A percentile compares a stretch with the other conserved stretches of the same genome.
phyloP scores from a whole-genome alignment of 2,113 vertebrate species.

The Camelus dromedarius region DNA sequence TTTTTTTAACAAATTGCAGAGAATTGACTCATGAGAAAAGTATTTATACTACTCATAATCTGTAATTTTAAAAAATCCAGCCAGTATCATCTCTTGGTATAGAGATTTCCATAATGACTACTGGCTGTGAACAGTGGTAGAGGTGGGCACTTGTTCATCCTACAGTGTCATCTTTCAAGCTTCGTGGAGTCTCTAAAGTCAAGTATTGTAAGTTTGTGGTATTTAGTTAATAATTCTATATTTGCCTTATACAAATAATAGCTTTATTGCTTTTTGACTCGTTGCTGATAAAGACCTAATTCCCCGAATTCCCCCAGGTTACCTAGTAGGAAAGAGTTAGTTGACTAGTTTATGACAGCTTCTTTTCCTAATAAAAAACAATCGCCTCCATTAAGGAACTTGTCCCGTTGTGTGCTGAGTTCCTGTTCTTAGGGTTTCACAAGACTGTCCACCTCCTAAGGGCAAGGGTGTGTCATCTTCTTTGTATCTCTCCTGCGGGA shows the following conservation, averaged over 20 bases:
- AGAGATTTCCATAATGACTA: background rate
- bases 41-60: background rate
- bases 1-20: background rate
- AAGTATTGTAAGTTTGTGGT: background rate
- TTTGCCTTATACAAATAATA: background rate
- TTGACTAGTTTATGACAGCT: background rate
- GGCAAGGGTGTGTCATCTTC: background rate
- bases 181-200: background rate
- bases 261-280: background rate
- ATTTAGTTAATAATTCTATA: background rate
- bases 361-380: background rate
- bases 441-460: background rate
- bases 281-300: background rate
- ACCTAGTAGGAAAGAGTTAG: background rate
- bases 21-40: background rate
- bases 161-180: background rate
- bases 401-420: background rate
- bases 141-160: background rate
- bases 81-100: background rate
- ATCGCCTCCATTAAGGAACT: background rate
- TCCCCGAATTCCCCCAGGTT: background rate
- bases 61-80: background rate
- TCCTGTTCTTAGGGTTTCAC: background rate
- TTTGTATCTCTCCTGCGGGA: background rate
- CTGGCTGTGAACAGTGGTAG: background rate